Evolutionary conservation across 2,888 invertebrate genomes (phyloP).

Genomic region (Sminthurides aquaticus): DNA sequence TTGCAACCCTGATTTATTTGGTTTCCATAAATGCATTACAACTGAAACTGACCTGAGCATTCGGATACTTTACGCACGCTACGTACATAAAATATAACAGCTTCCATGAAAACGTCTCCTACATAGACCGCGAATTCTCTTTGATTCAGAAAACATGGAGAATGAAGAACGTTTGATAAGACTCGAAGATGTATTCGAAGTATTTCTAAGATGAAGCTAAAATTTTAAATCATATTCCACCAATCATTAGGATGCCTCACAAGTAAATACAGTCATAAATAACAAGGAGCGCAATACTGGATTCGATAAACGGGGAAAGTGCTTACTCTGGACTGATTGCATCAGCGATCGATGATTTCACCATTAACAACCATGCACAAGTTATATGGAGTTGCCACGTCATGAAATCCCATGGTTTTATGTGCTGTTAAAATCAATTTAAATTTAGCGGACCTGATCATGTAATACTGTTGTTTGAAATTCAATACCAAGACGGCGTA

Average conservation of each 20-base stretch:
- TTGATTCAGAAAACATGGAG: neutral
- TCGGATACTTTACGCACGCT: neutral
- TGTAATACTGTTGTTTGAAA: neutral
- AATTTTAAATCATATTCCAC: neutral
- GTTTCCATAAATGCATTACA: neutral
- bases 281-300: no score
- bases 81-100: neutral
- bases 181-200: neutral
- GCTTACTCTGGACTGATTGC: neutral
- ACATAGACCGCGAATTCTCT: neutral
- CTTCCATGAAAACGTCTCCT: neutral
- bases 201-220: neutral
- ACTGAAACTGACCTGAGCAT: neutral
- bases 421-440: constrained; percentile 13
- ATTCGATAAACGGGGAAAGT: no score
- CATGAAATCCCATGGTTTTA: constrained; percentile 12
- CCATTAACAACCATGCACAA: constrained; percentile 26
- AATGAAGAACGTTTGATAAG: neutral
- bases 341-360: constrained; percentile 12
- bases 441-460: no score
- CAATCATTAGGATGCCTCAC: neutral
- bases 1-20: no score
- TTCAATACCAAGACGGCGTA: no score
- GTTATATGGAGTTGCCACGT: constrained; percentile 20
- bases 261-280: no score